Base-by-base conservation (phyloP, 1,140 invertebrate species). In the Medauroidea extradentata region DNA sequence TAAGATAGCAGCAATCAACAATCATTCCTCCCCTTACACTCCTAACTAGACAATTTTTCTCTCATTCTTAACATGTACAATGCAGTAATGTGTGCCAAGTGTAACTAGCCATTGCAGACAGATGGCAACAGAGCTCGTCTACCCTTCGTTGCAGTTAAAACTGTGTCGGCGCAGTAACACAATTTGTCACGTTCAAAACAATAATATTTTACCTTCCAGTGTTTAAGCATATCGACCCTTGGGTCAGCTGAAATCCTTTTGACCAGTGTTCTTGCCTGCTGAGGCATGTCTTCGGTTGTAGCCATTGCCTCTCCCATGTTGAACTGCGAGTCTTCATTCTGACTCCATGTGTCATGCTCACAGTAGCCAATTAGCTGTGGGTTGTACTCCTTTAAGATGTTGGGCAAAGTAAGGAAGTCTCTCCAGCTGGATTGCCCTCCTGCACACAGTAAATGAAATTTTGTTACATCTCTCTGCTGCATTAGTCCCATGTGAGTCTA, bases 121-220 rank as follows among this genome's bases (percentile, higher is more conserved):
- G n/a, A n/a, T n/a, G n/a, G n/a, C n/a, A n/a, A n/a, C n/a, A n/a
- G n/a, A n/a, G n/a, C n/a, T n/a, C n/a, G n/a, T n/a, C n/a, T n/a
- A n/a, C n/a, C n/a, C n/a, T n/a, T n/a, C n/a, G n/a, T n/a, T n/a
- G n/a, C n/a, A n/a, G n/a, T n/a, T n/a, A n/a, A n/a, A n/a, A n/a
- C n/a, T n/a, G n/a, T n/a, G n/a, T n/a, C n/a, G n/a, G n/a, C n/a
- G 77, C 73, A 43, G 86, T 86, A 21, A 88, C 83, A 66, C 87
- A 81, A 3, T 88, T 52, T 0, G 81, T 85, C 8, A 88, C 72
- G 2, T 88, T 51, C 77, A 34, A 34, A 34, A 4, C 29, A 34
- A 34, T 7, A 34, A 34, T 34, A 34, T 11, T 11, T 34, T 65
- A 83, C 81, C 76, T 91, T 91, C 89, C 89, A 91, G 66, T 86